Percentiles rank a stretch among this genome's conserved stretches.
Conservation (phyloP, 2,888 invertebrate genomes). For the Temnothorax ravouxi region DNA sequence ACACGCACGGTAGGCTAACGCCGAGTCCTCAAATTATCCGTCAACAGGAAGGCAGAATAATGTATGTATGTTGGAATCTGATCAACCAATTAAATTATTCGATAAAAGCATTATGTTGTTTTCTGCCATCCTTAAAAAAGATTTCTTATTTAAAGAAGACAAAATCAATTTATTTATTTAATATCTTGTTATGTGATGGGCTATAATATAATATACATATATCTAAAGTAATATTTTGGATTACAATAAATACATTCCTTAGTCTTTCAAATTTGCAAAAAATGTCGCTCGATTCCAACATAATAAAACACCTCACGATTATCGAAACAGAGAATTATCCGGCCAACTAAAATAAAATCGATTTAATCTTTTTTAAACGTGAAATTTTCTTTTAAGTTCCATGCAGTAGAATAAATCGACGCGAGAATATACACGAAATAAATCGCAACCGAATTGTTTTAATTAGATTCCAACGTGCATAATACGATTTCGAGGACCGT, state of each 20-base stretch:
- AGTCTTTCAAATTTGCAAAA: not conserved
- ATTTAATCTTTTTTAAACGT: not conserved
- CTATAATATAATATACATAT: not conserved
- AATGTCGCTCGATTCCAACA: not conserved
- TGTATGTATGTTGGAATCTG: slow-evolving; percentile 11
- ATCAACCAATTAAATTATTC: not conserved
- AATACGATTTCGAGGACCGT: not conserved
- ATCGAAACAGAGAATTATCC: not conserved
- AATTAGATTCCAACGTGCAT: slow-evolving; percentile 19
- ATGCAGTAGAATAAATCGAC: not conserved
- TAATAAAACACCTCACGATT: not conserved
- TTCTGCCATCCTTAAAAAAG: not conserved
- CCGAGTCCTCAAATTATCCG: not conserved
- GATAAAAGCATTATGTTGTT: not conserved
- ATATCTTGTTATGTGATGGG: not conserved
- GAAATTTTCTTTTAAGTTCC: not conserved
- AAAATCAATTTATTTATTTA: not conserved
- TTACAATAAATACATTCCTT: not conserved
- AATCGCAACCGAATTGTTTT: not conserved
- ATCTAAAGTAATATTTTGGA: not conserved
- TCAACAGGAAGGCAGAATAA: not conserved
- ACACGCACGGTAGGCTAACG: slow-evolving; percentile 27
- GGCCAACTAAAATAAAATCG: not conserved
- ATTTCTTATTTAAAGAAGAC: not conserved
- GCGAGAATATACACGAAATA: not conserved